A percentile compares a stretch with the other conserved stretches of the same genome.
phyloP scores from a whole-genome alignment of 2,113 vertebrate genomes.

The Antechinus stuartii region DNA sequence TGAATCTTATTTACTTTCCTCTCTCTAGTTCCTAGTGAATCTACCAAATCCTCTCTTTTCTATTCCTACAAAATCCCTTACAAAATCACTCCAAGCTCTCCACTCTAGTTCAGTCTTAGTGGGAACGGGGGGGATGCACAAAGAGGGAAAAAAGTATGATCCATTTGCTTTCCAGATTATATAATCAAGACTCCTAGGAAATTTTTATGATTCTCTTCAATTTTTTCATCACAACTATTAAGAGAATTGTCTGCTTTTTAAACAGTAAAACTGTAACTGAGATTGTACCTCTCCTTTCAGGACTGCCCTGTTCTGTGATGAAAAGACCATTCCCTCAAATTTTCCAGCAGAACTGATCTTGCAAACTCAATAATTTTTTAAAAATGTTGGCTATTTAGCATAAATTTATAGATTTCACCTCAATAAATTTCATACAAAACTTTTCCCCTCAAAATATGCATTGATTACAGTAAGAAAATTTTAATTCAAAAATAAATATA shows the following conservation, averaged over 20 bases:
- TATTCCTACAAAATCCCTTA: background rate
- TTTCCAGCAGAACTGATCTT: background rate
- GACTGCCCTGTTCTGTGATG: background rate
- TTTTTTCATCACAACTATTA: background rate
- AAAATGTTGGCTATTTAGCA: background rate
- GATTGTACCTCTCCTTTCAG: background rate
- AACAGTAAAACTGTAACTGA: background rate
- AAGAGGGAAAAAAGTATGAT: background rate
- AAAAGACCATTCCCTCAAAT: background rate
- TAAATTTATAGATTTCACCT: background rate
- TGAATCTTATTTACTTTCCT: background rate
- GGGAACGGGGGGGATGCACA: background rate
- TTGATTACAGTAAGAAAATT: background rate
- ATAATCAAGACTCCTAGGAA: background rate
- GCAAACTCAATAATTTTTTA: background rate
- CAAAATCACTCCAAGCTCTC: background rate
- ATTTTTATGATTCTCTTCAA: background rate
- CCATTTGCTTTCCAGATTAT: background rate
- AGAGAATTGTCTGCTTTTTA: background rate
- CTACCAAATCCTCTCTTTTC: background rate
- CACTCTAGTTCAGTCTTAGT: background rate
- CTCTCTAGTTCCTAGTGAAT: background rate
- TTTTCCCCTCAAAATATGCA: background rate
- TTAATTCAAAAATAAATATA: background rate
- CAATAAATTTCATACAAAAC: background rate